Conservation (phyloP, 2,888 invertebrate genomes). For the Drosophila fungiperda region DNA sequence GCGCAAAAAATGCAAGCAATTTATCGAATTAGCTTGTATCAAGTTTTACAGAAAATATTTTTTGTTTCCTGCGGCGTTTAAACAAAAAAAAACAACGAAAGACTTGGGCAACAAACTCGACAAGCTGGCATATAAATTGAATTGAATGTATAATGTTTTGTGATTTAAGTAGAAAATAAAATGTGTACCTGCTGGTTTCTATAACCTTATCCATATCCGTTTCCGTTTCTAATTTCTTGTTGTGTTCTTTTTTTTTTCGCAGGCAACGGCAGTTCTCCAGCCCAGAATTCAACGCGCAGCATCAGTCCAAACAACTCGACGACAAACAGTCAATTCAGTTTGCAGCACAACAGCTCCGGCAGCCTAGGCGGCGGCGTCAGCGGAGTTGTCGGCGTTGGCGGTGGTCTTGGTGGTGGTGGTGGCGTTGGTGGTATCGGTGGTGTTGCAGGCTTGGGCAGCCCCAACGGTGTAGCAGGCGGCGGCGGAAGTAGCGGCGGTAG, state of each 20-base stretch:
- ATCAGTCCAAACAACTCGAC: constrained; percentile 85
- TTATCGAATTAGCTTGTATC: background rate
- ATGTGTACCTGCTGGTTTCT: background rate
- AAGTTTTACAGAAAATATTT: background rate
- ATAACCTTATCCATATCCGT: constrained; percentile 2
- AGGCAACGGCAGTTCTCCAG: constrained; percentile 86
- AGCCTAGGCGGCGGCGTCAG: constrained; percentile 81
- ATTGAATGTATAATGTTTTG: background rate
- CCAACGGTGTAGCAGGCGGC: constrained; percentile 46
- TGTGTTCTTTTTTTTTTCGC: constrained; percentile 44
- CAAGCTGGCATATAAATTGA: background rate
- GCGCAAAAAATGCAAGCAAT: background rate
- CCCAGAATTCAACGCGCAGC: constrained; percentile 86
- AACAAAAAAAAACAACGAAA: background rate
- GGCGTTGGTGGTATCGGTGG: constrained; percentile 40
- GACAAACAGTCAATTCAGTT: constrained; percentile 85
- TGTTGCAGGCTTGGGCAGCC: constrained; percentile 51
- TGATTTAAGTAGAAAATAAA: background rate
- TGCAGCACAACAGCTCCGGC: constrained; percentile 85
- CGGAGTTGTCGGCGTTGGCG: constrained; percentile 28
- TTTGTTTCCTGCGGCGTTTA: background rate
- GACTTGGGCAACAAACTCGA: constrained; percentile 1
- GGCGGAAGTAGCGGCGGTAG: constrained; percentile 64
- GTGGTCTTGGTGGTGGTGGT: constrained; percentile 38
- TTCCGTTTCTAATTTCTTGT: constrained; percentile 23